A percentile compares a stretch with the other conserved stretches of the same genome.
phyloP scores from a whole-genome alignment of 2,888 invertebrate species.

The Tolmerus cingulatus region DNA sequence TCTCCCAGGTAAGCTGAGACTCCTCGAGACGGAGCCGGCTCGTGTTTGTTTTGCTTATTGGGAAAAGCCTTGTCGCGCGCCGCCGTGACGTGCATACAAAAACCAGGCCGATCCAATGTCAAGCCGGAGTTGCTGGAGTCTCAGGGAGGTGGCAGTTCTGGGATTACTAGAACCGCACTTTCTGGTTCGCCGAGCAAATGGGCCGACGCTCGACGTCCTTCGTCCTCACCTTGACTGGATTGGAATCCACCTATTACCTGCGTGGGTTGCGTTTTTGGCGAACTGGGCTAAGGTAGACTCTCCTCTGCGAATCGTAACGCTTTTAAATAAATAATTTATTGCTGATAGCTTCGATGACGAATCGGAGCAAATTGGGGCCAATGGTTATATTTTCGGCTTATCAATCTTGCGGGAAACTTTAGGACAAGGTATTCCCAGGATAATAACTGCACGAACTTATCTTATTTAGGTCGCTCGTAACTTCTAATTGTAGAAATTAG shows the following conservation, averaged over 20 bases:
- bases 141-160: background rate
- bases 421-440: background rate
- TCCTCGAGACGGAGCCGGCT: background rate
- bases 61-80: background rate
- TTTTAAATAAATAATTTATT: background rate
- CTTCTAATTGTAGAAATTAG: background rate
- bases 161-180: background rate
- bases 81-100: background rate
- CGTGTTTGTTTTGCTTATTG: background rate
- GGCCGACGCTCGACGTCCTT: background rate
- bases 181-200: background rate
- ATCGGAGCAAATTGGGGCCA: background rate
- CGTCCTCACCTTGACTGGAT: background rate
- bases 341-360: background rate
- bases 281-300: background rate
- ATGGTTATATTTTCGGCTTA: background rate
- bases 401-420: background rate
- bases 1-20: constrained; percentile 12
- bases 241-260: background rate
- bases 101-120: background rate
- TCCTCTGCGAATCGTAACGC: background rate
- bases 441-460: background rate
- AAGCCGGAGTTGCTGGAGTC: background rate
- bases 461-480: background rate
- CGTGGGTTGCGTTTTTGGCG: background rate